These are phyloP conservation scores for Riptortus pedestris DNA, from an alignment of 1,140 invertebrate species.

Conservation along the genomic window DNA sequence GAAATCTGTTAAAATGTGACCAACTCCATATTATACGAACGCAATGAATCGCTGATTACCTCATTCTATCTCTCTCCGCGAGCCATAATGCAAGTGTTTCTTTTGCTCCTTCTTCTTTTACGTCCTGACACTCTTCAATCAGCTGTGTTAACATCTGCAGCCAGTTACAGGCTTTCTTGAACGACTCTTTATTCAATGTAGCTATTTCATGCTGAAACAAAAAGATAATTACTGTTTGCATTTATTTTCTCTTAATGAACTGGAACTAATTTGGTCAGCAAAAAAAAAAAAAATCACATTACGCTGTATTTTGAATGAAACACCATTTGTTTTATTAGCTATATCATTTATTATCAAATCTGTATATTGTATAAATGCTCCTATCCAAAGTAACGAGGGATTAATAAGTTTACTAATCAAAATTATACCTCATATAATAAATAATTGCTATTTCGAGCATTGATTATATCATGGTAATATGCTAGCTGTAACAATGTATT, in stretches of 20 bases:
- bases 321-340: too few relatives aligned
- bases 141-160: slow-evolving; percentile 82
- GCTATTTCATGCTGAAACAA: slow-evolving; percentile 75
- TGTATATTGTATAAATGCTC: too few relatives aligned
- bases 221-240: neutral
- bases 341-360: too few relatives aligned
- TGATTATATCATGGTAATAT: too few relatives aligned
- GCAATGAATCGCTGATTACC: slow-evolving; percentile 51
- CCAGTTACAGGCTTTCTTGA: slow-evolving; percentile 84
- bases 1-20: too few relatives aligned
- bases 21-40: too few relatives aligned
- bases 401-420: too few relatives aligned
- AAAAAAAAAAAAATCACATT: slow-evolving; percentile 20
- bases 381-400: too few relatives aligned
- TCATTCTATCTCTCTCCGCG: slow-evolving; percentile 67
- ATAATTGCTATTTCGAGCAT: too few relatives aligned
- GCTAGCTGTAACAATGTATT: too few relatives aligned
- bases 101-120: slow-evolving; percentile 56
- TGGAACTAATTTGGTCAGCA: too few relatives aligned
- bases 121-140: slow-evolving; percentile 81
- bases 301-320: neutral
- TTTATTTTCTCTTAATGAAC: neutral
- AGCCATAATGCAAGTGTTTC: slow-evolving; percentile 67
- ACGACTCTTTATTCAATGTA: slow-evolving; percentile 71
- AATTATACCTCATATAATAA: too few relatives aligned